Evolutionary conservation across 2,113 vertebrate genomes (phyloP), one percentile per base, ranked within the genome.

Genomic region (Engraulis encrasicolus): DNA sequence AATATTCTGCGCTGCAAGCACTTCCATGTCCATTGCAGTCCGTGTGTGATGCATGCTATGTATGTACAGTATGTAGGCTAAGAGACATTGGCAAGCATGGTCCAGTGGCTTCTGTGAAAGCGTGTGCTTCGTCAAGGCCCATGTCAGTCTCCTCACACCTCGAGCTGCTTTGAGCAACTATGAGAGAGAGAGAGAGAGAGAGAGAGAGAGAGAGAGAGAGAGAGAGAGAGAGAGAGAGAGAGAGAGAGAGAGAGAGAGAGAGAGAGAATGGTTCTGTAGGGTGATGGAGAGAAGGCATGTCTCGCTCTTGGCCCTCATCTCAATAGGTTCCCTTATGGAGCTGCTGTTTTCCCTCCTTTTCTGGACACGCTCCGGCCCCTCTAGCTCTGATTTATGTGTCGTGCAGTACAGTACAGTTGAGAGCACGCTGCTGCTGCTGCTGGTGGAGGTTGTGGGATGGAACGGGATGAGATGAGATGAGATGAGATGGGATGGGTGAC

Each of bases 131-230:
- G 66, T 74, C 66, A 34, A 31, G 27, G 27, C 11, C 5, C 34
- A n/a, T n/a, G n/a, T n/a, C n/a, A n/a, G 66, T 74, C 27, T 34
- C 27, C 66, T 74, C 66, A 74, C 66, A 74, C 66, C 66, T 74
- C 27, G 23, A 15, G 23, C 66, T 36, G 14, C 12, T 74, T 5
- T n/a, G 58, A 27, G n/a, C n/a, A 23, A 66, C 6, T 66, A 23
- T 9, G 9, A 0, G 2, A 19, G 4, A 45, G 40, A 45, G 40
- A 5, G 12, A 74, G 14, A 17, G 66, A 27, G 15, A 74, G 12
- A 74, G 14, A 17, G 66, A 27, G 15, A 74, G 12, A 74, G 14
- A 17, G 66, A 27, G 15, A 74, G 12, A 74, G 14, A 17, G 66
- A 27, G 15, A 74, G 4, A 45, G 40, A 45, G 40, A 5, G 9